Conservation (phyloP, 2,888 invertebrate genomes). For the Zygothrica quintamaculata region DNA sequence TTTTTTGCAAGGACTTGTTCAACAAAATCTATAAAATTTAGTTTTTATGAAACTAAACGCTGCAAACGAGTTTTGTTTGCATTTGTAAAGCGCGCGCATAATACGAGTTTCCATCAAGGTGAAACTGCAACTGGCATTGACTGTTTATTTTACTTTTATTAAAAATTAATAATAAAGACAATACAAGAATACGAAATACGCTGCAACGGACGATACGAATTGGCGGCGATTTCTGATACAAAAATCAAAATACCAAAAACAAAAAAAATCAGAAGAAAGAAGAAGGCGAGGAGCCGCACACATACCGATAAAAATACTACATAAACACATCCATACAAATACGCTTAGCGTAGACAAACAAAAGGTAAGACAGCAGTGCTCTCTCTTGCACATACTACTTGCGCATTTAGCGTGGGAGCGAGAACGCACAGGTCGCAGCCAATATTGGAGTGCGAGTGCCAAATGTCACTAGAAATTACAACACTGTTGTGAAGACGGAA, state of each 20-base stretch:
- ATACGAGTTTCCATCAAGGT: constrained; percentile 67
- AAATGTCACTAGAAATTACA: constrained; percentile 75
- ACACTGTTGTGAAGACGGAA: constrained; percentile 54
- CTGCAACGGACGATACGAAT: constrained; percentile 29
- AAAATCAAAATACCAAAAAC: constrained; percentile 54
- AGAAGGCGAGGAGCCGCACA: constrained; percentile 46
- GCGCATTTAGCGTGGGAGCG: constrained; percentile 50
- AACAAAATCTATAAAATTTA: constrained; percentile 36
- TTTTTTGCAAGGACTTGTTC: constrained; percentile 31
- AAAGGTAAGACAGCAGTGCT: constrained; percentile 34
- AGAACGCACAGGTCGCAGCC: constrained; percentile 44
- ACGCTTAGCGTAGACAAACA: constrained; percentile 53
- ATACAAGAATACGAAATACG: constrained; percentile 14
- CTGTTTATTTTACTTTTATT: constrained; percentile 16
- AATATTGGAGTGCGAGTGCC: constrained; percentile 66
- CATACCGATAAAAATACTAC: constrained; percentile 45
- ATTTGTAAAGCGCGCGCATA: constrained; percentile 61
- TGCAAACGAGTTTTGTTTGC: constrained; percentile 64
- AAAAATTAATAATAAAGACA: constrained; percentile 5
- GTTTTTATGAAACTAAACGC: constrained; percentile 33
- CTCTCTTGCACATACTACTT: constrained; percentile 36
- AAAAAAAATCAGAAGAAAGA: constrained; percentile 38
- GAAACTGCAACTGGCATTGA: constrained; percentile 75
- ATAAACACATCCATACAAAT: constrained; percentile 21
- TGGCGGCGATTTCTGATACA: constrained; percentile 55